Base-by-base conservation (phyloP, 2,888 invertebrate species). In the Subacronicta megacephala region DNA sequence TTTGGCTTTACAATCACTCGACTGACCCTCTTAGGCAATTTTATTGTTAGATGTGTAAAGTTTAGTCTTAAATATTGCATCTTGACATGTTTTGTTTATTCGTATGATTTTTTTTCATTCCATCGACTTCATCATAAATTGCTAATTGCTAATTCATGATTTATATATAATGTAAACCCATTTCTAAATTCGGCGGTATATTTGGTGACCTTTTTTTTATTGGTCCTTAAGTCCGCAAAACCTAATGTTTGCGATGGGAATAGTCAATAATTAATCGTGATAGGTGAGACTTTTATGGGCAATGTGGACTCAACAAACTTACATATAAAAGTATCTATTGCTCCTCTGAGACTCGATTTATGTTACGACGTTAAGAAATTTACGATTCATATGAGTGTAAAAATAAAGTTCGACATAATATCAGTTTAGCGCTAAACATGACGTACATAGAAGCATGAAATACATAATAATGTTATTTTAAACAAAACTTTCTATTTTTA, bases 21-120 rank as follows among this genome's bases (percentile, higher is more conserved):
- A 36, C 26, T 42, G 54, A 52, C 58, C 77, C 73, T 68, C 63
- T 62, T 50, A 44, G 35, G 23, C 15, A 31, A 36, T 15, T 41
- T 38, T 54, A 68, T 72, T 74, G 76, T 72, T 56, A 20, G 17
- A 2, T 17, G n/a, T 33, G 44, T 56, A 36, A 61, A 69, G 58
- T 64, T 50, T 60, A 46, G 38, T 38, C 31, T 31, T 3, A n/a
- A n/a, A 49, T 52, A 45, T 59, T 57, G 13, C 36, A 56, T 43
- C 23, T 26, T 26, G 26, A 29, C 45, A 46, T 40, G 54, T 36
- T 45, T 56, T 59, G 43, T 51, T 51, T 41, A 9, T 23, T 15
- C 38, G 1, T 9, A 10, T 12, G n/a, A 36, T 20, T 2, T 15
- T 7, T 23, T 1, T 31, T n/a, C 31, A 12, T 29, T 4, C 10